These are phyloP conservation scores for Atta colombica DNA, from an alignment of 1,140 invertebrate genomes.

Conservation along the genomic window DNA sequence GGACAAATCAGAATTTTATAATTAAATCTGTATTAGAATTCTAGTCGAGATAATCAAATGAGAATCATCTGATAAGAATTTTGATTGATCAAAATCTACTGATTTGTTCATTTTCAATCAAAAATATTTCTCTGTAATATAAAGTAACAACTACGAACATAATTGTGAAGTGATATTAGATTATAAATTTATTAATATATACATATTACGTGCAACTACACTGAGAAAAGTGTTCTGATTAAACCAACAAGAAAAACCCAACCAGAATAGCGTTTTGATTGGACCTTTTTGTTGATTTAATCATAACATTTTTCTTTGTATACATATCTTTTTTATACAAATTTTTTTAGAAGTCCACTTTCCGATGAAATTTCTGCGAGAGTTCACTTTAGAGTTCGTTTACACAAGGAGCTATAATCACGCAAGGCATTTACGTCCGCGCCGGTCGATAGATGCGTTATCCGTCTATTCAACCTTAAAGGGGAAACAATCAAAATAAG, in stretches of 20 bases:
- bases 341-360: background rate
- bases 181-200: slow-evolving; percentile 16
- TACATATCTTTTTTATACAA: background rate
- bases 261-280: too few species aligned
- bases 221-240: too few species aligned
- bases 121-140: background rate
- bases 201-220: background rate
- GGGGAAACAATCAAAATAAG: slow-evolving; percentile 41
- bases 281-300: too few species aligned
- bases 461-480: slow-evolving; percentile 37
- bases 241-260: too few species aligned
- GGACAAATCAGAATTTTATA: too few species aligned
- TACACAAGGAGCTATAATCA: slow-evolving; percentile 18
- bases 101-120: too few species aligned
- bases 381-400: slow-evolving; percentile 23
- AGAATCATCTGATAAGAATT: too few species aligned
- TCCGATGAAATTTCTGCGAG: slow-evolving; percentile 10
- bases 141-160: background rate
- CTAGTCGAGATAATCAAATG: too few species aligned
- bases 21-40: too few species aligned
- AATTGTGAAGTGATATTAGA: background rate
- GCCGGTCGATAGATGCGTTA: slow-evolving; percentile 28
- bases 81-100: too few species aligned
- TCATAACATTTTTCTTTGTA: background rate
- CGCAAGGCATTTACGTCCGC: slow-evolving; percentile 7